phyloP scores from a whole-genome alignment of 2,797 vertebrate species.

The Labroides dimidiatus region DNA sequence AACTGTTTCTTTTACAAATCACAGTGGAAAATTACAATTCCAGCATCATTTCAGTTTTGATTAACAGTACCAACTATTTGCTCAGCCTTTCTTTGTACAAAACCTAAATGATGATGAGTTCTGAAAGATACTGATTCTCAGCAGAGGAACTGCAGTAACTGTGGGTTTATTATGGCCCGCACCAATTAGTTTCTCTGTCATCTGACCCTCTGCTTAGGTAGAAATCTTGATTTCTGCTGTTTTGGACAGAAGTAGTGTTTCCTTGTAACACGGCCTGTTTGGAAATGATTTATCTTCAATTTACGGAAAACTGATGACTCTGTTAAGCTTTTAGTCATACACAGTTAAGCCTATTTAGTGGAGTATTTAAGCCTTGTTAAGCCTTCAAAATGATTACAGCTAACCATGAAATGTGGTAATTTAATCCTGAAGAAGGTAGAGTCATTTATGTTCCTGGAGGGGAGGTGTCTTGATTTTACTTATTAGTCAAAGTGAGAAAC shows the following conservation, averaged over 20 bases:
- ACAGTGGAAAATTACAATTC: too few relatives aligned
- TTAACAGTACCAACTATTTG: too few relatives aligned
- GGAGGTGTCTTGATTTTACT: slow-evolving; percentile 25
- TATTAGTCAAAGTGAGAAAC: slow-evolving; percentile 4
- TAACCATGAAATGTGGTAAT: slow-evolving; percentile 55
- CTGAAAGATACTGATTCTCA: too few relatives aligned
- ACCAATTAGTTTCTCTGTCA: neutral
- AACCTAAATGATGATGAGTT: too few relatives aligned
- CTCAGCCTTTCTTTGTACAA: too few relatives aligned
- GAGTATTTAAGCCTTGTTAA: slow-evolving; percentile 69
- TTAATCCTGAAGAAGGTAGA: slow-evolving; percentile 37
- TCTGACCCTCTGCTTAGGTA: neutral
- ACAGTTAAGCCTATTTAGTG: slow-evolving; percentile 71
- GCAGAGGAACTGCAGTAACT: neutral
- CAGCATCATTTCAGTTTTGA: too few relatives aligned
- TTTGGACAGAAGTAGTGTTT: slow-evolving; percentile 9
- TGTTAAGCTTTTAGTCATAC: slow-evolving; percentile 58
- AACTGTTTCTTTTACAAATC: too few relatives aligned
- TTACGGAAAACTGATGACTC: slow-evolving; percentile 61
- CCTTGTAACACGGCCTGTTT: slow-evolving; percentile 33
- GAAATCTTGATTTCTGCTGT: neutral
- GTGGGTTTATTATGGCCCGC: too few relatives aligned
- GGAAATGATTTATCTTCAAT: slow-evolving; percentile 32
- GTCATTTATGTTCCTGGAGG: slow-evolving; percentile 17
- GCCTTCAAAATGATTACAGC: slow-evolving; percentile 58